phyloP scores from a whole-genome alignment of 2,888 invertebrate species.

The Aphelenchoides bicaudatus region DNA sequence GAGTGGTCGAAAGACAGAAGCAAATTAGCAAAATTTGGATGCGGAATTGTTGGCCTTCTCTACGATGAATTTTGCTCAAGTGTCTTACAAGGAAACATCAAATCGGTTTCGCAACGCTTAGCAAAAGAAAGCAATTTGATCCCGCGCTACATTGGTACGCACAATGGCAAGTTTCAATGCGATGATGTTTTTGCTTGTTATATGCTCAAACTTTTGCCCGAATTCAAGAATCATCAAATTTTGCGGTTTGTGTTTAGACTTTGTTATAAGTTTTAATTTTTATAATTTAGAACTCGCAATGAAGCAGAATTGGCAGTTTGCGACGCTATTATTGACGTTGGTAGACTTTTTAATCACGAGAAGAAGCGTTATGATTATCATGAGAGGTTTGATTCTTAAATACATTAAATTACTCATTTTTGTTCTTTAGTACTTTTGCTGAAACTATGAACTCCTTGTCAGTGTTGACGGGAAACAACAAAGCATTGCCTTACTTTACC shows the following conservation, averaged over 20 bases:
- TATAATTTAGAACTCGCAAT: constrained; percentile 66
- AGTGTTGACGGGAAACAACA: constrained; percentile 64
- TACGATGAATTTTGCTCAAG: too few relatives aligned
- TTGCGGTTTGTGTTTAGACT: constrained; percentile 66
- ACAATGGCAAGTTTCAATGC: constrained; percentile 82
- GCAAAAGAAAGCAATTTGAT: too few relatives aligned
- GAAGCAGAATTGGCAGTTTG: constrained; percentile 71
- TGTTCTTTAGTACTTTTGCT: constrained; percentile 61
- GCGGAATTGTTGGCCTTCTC: too few relatives aligned
- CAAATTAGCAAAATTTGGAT: too few relatives aligned
- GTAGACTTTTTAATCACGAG: constrained; percentile 76
- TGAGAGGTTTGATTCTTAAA: constrained; percentile 68
- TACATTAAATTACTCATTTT: constrained; percentile 6
- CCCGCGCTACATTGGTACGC: too few relatives aligned
- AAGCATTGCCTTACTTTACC: constrained; percentile 60
- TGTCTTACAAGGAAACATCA: too few relatives aligned
- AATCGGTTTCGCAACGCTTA: too few relatives aligned
- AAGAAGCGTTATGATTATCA: constrained; percentile 86
- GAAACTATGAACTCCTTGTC: constrained; percentile 61
- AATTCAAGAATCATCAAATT: constrained; percentile 77
- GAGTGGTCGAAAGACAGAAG: too few relatives aligned
- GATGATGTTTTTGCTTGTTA: constrained; percentile 91
- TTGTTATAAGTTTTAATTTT: constrained; percentile 1
- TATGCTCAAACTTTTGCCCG: constrained; percentile 77
- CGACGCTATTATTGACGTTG: constrained; percentile 92